Evolutionary conservation across 2,888 invertebrate species (phyloP).

Genomic region (Nemotelus pantherinus): DNA sequence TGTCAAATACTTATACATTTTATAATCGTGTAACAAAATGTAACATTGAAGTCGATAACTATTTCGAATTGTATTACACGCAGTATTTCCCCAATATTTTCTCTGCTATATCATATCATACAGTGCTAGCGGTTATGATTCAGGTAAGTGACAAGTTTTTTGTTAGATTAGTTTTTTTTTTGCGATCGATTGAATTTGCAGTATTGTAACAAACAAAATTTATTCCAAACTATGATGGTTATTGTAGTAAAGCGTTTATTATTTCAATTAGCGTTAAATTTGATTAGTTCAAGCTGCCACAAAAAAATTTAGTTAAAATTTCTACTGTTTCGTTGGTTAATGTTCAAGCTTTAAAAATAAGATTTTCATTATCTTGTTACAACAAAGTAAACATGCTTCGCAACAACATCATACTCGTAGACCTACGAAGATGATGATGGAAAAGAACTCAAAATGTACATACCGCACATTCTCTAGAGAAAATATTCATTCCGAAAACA

Average conservation of each 20-base stretch:
- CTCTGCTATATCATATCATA: slow-evolving; percentile 20
- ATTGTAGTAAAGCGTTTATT: too few species aligned
- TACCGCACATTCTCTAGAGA: neutral
- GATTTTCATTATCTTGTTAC: too few species aligned
- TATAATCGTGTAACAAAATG: slow-evolving; percentile 27
- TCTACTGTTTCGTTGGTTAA: too few species aligned
- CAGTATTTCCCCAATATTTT: slow-evolving; percentile 35
- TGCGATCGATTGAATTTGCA: too few species aligned
- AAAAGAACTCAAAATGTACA: neutral
- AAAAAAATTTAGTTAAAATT: too few species aligned
- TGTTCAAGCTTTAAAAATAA: too few species aligned
- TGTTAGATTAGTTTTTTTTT: neutral
- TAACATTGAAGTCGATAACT: slow-evolving; percentile 21
- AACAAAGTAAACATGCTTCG: too few species aligned
- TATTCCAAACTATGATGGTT: too few species aligned
- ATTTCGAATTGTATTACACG: slow-evolving; percentile 26
- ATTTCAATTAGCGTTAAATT: too few species aligned
- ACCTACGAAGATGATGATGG: neutral
- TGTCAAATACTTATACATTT: slow-evolving; percentile 55
- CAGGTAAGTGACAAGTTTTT: slow-evolving; percentile 15
- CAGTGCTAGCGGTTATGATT: slow-evolving; percentile 40
- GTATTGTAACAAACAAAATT: too few species aligned
- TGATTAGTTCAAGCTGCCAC: too few species aligned
- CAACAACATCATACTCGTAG: too few species aligned
- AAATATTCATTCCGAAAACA: slow-evolving; percentile 11